phyloP scores from a whole-genome alignment of 2,888 invertebrate genomes.

The Agrilus cyanescens region DNA sequence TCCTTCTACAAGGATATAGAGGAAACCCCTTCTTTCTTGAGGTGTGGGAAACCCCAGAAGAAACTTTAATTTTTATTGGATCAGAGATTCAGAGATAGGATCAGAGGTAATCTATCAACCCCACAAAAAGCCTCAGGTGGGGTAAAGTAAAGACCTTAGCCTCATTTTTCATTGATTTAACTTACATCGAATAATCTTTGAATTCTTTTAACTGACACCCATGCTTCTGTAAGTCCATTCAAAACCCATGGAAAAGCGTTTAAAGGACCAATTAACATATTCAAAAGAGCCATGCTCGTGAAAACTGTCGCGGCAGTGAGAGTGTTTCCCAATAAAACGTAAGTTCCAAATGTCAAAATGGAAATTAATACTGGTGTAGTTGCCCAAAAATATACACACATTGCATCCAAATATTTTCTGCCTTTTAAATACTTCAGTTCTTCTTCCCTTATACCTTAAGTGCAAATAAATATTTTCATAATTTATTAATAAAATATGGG shows the following conservation, averaged over 20 bases:
- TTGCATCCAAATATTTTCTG: conserved; percentile 90
- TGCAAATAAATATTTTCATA: conserved; percentile 2
- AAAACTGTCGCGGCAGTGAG: conserved; percentile 86
- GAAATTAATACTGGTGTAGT: conserved; percentile 89
- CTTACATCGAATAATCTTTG: conserved; percentile 68
- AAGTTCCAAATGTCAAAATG: conserved; percentile 69
- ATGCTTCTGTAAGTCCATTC: conserved; percentile 91
- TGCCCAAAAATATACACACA: conserved; percentile 98
- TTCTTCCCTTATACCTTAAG: conserved; percentile 48
- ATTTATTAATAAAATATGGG: neutral
- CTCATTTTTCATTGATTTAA: conserved; percentile 14
- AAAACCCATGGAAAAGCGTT: conserved; percentile 99
- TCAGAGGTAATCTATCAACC: too few species aligned
- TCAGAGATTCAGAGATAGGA: too few species aligned
- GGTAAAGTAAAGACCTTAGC: too few species aligned
- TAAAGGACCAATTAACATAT: conserved; percentile 90
- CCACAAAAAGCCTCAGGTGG: too few species aligned
- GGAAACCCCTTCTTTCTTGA: too few species aligned
- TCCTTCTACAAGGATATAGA: too few species aligned
- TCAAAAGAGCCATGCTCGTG: conserved; percentile 86
- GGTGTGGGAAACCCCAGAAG: too few species aligned
- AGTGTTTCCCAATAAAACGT: conserved; percentile 62
- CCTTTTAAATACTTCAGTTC: conserved; percentile 72
- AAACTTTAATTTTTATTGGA: too few species aligned
- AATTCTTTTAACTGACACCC: conserved; percentile 84